phyloP scores from a whole-genome alignment of 2,113 vertebrate genomes.

The Rhea americana region DNA sequence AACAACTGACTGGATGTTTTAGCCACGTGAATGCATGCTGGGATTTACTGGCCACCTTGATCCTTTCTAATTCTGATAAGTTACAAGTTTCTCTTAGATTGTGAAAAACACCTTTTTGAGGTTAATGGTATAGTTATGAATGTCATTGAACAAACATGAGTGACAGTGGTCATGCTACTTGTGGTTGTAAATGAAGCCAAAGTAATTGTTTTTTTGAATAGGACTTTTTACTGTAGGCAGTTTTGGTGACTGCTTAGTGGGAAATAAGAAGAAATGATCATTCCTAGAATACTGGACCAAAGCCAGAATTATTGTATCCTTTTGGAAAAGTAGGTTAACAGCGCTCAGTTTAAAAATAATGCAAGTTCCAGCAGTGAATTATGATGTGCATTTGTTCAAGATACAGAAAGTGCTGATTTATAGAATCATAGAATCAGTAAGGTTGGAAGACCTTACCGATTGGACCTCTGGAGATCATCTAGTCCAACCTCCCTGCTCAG shows the following conservation, averaged over 20 bases:
- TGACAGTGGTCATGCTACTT: fast-evolving
- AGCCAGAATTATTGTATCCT: background rate
- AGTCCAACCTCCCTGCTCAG: no score
- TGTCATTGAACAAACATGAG: fast-evolving
- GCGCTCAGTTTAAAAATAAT: background rate
- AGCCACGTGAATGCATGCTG: background rate
- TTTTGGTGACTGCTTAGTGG: background rate
- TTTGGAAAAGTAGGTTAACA: background rate
- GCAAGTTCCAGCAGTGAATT: background rate
- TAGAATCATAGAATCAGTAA: no score
- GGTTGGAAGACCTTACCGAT: no score
- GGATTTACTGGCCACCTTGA: background rate
- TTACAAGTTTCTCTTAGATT: background rate
- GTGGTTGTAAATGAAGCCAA: background rate
- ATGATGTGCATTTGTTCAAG: background rate
- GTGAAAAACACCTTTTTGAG: fast-evolving
- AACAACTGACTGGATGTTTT: background rate
- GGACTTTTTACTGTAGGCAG: background rate
- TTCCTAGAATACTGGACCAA: background rate
- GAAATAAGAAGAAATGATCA: background rate
- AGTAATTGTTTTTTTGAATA: background rate
- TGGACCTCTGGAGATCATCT: no score
- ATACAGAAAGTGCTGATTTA: background rate
- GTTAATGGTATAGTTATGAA: fast-evolving
- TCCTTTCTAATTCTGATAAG: background rate